Evolutionary conservation across 1,140 invertebrate species (phyloP), one percentile per base, ranked within the genome.

Genomic region (Copidosoma floridanum): DNA sequence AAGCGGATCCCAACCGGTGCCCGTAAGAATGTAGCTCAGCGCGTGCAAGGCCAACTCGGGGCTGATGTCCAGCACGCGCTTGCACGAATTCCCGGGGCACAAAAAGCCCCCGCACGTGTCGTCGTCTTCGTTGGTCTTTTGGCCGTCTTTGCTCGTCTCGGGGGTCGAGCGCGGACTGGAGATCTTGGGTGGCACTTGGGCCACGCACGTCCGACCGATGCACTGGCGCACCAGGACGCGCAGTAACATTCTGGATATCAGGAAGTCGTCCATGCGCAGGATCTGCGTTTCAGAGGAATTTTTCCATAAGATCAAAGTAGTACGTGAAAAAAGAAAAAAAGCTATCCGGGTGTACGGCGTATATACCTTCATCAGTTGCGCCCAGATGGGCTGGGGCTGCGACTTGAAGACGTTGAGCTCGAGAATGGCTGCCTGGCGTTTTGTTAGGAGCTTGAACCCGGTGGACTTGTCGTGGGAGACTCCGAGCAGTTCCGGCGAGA

Each of bases 361-460:
- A 52, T 50, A 71, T 73, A 88, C 87, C 78, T 89, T 90, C 6
- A 90, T 76, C 23, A 91, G 67, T 54, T 89, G 82, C 3, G 85
- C 77, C 89, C 89, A 92, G 59, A 87, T 85, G 0, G 87, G 84
- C 67, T 90, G 88, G 0, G 90, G 89, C 68, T 90, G 89, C n/a
- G 86, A 83, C 38, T 86, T 75, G 5, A 92, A 68, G 0, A 92
- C 85, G 23, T 85, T 84, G 14, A 92, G 67, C 65, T 91, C 89
- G 32, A 91, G 70, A 7, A 85, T 84, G 1, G 89, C 81, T 16
- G 83, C 82, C 7, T 83, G 84, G 57, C 82, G 81, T 8, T 82
- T 76, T 0, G 79, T 70, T 5, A 90, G 66, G 50, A 52, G 1
- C 5, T 53, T 20, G n/a, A 29, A 63, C 26, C 12, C 32, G 18